phyloP scores from a whole-genome alignment of 2,797 vertebrate species.

The Babyrousa celebensis region DNA sequence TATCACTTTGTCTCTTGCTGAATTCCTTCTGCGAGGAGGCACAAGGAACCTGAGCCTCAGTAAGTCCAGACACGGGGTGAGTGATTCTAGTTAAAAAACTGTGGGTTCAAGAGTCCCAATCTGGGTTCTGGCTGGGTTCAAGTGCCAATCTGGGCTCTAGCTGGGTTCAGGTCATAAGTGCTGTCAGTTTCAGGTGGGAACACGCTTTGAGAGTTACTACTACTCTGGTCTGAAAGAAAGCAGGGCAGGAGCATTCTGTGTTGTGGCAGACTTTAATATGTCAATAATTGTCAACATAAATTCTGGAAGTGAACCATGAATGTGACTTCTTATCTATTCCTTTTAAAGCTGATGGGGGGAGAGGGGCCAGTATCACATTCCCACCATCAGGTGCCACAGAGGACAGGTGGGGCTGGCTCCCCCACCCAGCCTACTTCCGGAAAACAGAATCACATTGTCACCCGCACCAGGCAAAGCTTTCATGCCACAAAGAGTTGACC shows the following conservation, averaged over 20 bases:
- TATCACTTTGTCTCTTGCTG: too few species aligned
- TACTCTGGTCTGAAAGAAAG: conserved; percentile 8
- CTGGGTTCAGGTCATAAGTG: too few species aligned
- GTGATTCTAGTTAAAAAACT: too few species aligned
- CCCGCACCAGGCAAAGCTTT: background rate
- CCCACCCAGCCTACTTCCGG: background rate
- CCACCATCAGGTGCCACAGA: background rate
- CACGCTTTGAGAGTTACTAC: background rate
- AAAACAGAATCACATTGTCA: conserved; percentile 73
- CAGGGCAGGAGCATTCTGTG: background rate
- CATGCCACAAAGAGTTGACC: conserved; percentile 55
- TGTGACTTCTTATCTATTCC: background rate
- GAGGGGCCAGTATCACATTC: background rate
- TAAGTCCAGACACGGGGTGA: too few species aligned
- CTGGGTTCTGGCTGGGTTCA: too few species aligned
- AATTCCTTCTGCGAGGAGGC: too few species aligned
- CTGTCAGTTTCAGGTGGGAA: too few species aligned
- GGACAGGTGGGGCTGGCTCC: background rate
- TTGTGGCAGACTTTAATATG: background rate
- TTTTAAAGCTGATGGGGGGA: background rate
- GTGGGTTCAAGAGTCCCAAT: too few species aligned
- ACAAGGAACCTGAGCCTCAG: too few species aligned
- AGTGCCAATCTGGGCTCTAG: too few species aligned
- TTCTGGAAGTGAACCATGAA: background rate
- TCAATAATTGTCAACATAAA: background rate